Percentiles rank a stretch among this genome's conserved stretches.
Conservation (phyloP, 2,113 vertebrate genomes). For the Motacilla alba region DNA sequence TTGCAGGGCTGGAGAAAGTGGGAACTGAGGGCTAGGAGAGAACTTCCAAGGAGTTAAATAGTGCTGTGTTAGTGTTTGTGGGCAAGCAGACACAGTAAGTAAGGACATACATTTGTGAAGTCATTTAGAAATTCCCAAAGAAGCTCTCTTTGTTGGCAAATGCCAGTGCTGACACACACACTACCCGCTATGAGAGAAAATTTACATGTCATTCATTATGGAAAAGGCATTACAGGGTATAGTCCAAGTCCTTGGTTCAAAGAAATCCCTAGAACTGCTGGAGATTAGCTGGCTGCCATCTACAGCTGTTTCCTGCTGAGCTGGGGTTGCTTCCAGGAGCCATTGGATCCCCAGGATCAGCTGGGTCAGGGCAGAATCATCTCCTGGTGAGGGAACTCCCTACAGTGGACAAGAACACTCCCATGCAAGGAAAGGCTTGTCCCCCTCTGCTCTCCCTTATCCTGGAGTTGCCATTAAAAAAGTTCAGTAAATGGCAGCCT, state of each 20-base stretch:
- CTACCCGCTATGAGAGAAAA: background rate
- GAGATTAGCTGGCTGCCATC: background rate
- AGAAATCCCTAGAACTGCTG: background rate
- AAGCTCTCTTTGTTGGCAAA: background rate
- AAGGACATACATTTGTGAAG: background rate
- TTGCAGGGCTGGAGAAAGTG: background rate
- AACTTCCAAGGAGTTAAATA: background rate
- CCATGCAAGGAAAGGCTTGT: background rate
- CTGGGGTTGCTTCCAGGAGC: background rate
- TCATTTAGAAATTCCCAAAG: background rate
- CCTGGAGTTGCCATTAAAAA: background rate
- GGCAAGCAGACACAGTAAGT: background rate
- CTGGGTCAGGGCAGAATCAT: background rate
- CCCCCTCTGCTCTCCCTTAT: background rate
- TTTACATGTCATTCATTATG: background rate
- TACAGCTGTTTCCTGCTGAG: background rate
- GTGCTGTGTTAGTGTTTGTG: background rate
- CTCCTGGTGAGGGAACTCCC: background rate
- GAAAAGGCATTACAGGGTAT: background rate
- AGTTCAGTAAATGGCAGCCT: background rate
- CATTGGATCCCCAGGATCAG: background rate
- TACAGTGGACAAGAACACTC: background rate
- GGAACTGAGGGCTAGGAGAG: background rate
- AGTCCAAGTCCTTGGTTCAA: background rate
- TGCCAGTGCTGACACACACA: background rate